Percentiles rank a stretch among this genome's conserved stretches.
These are phyloP conservation scores for Gasteruption jaculator DNA, from an alignment of 2,888 invertebrate species.

Conservation along the genomic window DNA sequence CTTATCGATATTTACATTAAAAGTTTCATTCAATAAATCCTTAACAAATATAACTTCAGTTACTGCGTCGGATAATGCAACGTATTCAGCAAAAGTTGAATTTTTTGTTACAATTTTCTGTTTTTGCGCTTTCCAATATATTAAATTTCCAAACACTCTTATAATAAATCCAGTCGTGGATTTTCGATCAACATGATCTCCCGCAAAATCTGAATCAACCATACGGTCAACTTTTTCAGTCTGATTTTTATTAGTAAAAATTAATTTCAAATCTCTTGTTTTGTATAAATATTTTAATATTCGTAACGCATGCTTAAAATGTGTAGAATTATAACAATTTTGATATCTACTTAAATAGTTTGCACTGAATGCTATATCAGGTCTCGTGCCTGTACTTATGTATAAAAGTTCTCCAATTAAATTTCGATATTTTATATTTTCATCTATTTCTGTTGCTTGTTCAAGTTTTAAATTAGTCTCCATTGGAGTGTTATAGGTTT, in stretches of 20 bases:
- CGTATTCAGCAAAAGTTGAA: conserved; percentile 1
- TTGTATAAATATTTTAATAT: conserved; percentile 1
- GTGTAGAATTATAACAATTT: too few species aligned
- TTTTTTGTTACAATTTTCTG: not conserved
- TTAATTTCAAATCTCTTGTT: not conserved
- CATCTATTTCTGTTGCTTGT: too few species aligned
- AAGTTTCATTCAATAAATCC: not conserved
- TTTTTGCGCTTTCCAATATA: not conserved
- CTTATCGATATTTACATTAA: conserved; percentile 1
- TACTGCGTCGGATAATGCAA: not conserved
- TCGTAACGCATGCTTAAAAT: too few species aligned
- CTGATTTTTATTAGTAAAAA: not conserved
- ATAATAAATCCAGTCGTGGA: not conserved
- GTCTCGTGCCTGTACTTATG: too few species aligned
- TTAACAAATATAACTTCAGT: not conserved
- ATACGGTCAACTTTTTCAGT: not conserved
- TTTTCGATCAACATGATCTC: not conserved
- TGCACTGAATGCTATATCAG: too few species aligned
- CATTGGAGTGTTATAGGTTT: too few species aligned
- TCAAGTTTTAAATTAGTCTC: too few species aligned
- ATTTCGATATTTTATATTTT: too few species aligned
- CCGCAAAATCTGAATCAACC: not conserved
- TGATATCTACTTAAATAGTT: too few species aligned
- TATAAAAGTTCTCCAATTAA: too few species aligned
- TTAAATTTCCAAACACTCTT: not conserved